Percentiles rank a stretch among this genome's conserved stretches.
phyloP scores from a whole-genome alignment of 2,113 vertebrate species.

The Nipponia nippon region DNA sequence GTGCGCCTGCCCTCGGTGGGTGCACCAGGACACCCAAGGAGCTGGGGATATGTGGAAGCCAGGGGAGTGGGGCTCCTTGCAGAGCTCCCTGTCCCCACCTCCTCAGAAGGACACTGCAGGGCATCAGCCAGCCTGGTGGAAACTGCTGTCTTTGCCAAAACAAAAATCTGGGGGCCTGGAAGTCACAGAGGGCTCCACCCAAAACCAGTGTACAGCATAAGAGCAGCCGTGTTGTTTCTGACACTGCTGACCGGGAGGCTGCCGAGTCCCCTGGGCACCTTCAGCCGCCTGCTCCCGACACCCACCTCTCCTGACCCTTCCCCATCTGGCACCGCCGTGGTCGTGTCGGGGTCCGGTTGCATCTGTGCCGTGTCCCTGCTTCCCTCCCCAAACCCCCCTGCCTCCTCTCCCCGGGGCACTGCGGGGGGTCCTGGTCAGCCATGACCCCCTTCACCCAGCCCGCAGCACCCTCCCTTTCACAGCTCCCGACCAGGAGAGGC shows the following conservation, averaged over 20 bases:
- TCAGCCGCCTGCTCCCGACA: fast-evolving
- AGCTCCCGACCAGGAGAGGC: not conserved
- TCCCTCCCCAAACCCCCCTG: not conserved
- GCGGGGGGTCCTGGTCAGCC: not conserved
- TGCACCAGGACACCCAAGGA: not conserved
- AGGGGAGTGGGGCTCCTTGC: not conserved
- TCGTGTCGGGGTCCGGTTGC: fast-evolving
- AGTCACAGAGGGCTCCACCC: not conserved
- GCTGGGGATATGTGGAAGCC: fast-evolving
- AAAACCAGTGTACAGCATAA: fast-evolving
- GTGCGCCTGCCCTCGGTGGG: not conserved
- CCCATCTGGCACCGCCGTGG: not conserved
- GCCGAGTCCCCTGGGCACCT: not conserved
- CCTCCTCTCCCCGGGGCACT: not conserved
- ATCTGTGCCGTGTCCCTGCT: not conserved
- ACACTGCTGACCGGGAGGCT: not conserved
- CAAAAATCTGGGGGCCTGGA: not conserved
- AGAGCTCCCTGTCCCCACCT: not conserved
- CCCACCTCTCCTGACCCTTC: not conserved
- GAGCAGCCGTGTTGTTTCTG: not conserved
- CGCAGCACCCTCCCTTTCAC: not conserved
- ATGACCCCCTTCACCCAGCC: not conserved
- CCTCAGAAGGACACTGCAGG: not conserved
- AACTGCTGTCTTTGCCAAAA: not conserved
- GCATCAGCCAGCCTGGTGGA: not conserved